Conservation (phyloP, 2,113 vertebrate genomes). For the Oreochromis spilurus region DNA sequence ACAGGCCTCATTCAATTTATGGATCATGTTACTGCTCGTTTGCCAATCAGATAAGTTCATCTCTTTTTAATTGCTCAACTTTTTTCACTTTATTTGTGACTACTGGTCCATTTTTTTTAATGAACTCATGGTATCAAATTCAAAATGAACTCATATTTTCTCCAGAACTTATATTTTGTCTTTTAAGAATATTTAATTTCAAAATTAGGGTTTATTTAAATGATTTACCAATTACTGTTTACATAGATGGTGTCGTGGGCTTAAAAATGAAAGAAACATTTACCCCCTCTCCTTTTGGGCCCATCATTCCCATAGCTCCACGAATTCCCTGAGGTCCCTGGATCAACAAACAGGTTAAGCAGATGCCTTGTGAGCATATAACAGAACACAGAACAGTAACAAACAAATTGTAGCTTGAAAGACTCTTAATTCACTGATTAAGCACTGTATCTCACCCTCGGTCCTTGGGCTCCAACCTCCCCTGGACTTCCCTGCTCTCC, state of each 20-base stretch:
- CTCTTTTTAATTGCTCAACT: not conserved
- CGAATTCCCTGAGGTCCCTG: slow-evolving; percentile 87
- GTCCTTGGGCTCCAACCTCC: slow-evolving; percentile 87
- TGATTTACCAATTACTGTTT: not conserved
- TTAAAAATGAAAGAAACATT: slow-evolving; percentile 30
- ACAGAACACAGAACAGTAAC: not conserved
- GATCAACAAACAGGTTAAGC: slow-evolving; percentile 37
- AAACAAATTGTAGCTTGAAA: not conserved
- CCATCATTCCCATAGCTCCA: slow-evolving; percentile 85
- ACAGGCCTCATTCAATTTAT: not conserved
- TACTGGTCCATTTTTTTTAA: not conserved
- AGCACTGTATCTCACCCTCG: slow-evolving; percentile 77
- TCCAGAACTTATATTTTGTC: not conserved
- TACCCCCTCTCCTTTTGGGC: slow-evolving; percentile 87
- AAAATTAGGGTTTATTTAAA: not conserved
- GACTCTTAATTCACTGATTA: not conserved
- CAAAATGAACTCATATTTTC: not conserved
- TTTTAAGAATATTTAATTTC: not conserved
- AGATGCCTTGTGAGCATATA: not conserved
- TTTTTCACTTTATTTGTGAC: not conserved
- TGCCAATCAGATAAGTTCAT: not conserved
- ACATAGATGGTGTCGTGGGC: not conserved
- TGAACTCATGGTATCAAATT: not conserved
- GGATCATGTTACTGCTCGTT: not conserved
- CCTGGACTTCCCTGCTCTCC: slow-evolving; percentile 87